Evolutionary conservation across 2,797 vertebrate genomes (phyloP), one percentile per base, ranked within the genome.

Genomic region (Scyliorhinus canicula): DNA sequence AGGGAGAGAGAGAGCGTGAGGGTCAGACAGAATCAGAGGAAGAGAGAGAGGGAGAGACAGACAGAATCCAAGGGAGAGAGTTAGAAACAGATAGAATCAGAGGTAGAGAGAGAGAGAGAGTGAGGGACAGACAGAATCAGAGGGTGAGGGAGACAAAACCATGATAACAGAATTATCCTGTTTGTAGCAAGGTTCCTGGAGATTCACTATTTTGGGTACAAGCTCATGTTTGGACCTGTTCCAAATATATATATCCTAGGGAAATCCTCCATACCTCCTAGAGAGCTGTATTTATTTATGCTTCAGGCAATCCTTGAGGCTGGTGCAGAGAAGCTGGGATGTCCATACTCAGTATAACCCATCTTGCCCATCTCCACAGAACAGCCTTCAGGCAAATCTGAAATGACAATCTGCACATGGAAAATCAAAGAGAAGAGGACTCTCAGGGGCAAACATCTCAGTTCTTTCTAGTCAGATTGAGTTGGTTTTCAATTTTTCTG

Each of bases 351-450:
- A 65, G 86, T 7, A 60, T 44, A 65, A 44, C 60, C n/a, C 21
- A 44, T 21, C 88, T 65, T 91, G n/a, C 1, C 4, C n/a, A 44
- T 65, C 88, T 91, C n/a, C 88, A n/a, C n/a, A 91, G 57, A 44
- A 65, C 60, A 44, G 60, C 88, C n/a, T 91, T 91, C 88, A 44
- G 88, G 88, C 57, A 8, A 91, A 65, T 91, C 60, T 65, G 60
- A 91, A 91, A 91, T 44, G 60, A 44, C 26, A 40, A 65, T 40
- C 79, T 47, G 26, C 44, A 26, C 40, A 26, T 26, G 60, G 24
- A 91, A 91, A 91, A 91, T 91, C n/a, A 91, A 91, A 91, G 86
- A n/a, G 60, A 26, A 65, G 11, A 4, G 44, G n/a, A 11, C 24
- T 65, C 65, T 44, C 88, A 24, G 24, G 44, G 60, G 21, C 60